Percentiles rank a stretch among this genome's conserved stretches.
Evolutionary conservation across 1,140 invertebrate species (phyloP).

Genomic region (Drosophila pachea): DNA sequence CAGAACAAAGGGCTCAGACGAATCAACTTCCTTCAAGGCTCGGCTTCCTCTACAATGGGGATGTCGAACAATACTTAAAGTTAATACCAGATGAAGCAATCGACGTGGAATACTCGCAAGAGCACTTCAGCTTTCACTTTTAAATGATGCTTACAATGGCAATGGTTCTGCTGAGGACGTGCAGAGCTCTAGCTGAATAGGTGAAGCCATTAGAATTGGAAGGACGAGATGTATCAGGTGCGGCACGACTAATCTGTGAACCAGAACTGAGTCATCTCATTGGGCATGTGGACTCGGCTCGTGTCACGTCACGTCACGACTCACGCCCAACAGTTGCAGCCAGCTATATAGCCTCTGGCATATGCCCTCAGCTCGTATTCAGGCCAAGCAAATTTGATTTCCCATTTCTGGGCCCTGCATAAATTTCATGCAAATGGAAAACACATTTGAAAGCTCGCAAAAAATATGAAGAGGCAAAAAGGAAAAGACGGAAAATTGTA

Average conservation of each 20-base stretch:
- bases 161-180: too few species aligned
- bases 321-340: neutral
- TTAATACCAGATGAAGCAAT: too few species aligned
- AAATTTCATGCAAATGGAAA: neutral
- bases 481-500: constrained; percentile 10
- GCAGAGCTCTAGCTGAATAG: too few species aligned
- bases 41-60: neutral
- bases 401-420: constrained; percentile 25
- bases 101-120: too few species aligned
- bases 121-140: too few species aligned
- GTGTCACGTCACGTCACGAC: neutral
- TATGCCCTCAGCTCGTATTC: constrained; percentile 31
- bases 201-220: too few species aligned
- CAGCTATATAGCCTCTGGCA: neutral
- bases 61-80: neutral
- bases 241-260: too few species aligned
- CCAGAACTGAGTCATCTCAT: too few species aligned
- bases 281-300: too few species aligned
- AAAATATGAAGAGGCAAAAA: neutral
- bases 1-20: constrained; percentile 1
- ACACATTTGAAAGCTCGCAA: neutral
- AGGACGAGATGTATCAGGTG: too few species aligned
- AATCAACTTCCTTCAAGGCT: neutral
- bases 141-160: too few species aligned
- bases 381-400: constrained; percentile 58